Evolutionary conservation across 2,797 vertebrate genomes (phyloP), one percentile per base, ranked within the genome.

Genomic region (Sebastes alutus): DNA sequence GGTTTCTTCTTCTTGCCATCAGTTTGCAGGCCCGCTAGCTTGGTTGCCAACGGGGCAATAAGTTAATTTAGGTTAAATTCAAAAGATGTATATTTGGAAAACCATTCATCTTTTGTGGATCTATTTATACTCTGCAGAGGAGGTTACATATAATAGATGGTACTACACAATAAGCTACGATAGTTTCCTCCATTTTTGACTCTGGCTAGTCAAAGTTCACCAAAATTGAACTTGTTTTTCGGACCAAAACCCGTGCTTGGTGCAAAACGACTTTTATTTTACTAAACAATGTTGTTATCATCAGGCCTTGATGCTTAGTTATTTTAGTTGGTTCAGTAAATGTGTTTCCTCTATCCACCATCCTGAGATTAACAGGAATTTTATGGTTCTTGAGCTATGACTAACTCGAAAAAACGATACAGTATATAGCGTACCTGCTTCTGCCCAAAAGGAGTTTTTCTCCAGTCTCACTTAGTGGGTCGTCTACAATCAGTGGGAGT

Each of bases 401-500:
- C 12, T 49, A 30, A 55, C 22, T 18, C 18, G 8, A 33, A 63
- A 42, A 80, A 35, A 81, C 61, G 65, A 74, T 56, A 77, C 29
- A 56, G 52, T 54, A 29, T 27, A 38, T 23, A n/a, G 20, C 49
- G 49, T 52, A 82, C 78, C 68, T 77, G 72, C 54, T 73, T 75
- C 16, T 74, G 72, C 38, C 16, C 64, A 77, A 27, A 78, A 30
- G 11, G 55, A 12, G 20, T 65, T 70, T 70, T 58, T 18, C 33
- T 46, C 29, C 66, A 58, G 20, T 82, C 55, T 78, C 68, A 81
- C 38, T 77, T 81, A 82, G 65, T 82, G 83, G 88, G 83, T 87
- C 62, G 83, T 89, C 72, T 68, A 35, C 65, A 89, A 86, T 82
- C 79, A 88, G 80, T n/a, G n/a, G 78, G 77, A 91, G 85, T 86